Evolutionary conservation across 2,797 vertebrate species (phyloP).

Genomic region (Brachyalestes nurse): DNA sequence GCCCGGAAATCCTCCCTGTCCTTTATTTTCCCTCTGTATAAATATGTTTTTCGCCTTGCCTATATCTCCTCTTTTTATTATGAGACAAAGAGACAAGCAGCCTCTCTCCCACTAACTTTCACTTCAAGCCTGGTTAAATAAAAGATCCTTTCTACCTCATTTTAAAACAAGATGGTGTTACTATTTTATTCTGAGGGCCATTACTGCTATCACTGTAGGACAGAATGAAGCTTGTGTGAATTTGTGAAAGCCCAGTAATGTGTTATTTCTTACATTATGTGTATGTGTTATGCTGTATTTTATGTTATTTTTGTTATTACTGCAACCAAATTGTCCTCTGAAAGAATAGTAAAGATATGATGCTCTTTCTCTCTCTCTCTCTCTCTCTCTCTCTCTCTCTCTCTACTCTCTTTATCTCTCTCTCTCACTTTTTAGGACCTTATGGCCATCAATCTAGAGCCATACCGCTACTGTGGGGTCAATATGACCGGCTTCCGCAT

Average conservation of each 20-base stretch:
- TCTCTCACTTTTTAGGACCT: conserved; percentile 83
- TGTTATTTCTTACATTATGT: background rate
- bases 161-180: background rate
- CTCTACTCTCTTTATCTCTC: conserved; percentile 44
- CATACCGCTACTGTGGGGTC: conserved; percentile 96
- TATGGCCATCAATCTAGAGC: conserved; percentile 96
- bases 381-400: conserved; percentile 39
- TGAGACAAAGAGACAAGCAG: conserved; percentile 56
- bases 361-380: conserved; percentile 1
- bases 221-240: background rate
- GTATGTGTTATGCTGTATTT: background rate
- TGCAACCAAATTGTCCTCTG: too few species aligned
- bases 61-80: conserved; percentile 57
- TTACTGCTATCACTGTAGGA: background rate
- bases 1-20: conserved; percentile 54
- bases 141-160: conserved; percentile 51
- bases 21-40: conserved; percentile 56
- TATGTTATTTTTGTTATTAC: background rate
- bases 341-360: too few species aligned
- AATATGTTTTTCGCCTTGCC: conserved; percentile 50
- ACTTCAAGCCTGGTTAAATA: conserved; percentile 49
- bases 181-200: background rate
- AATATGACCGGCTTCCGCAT: conserved; percentile 98
- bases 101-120: conserved; percentile 55
- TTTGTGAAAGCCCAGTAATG: background rate